Evolutionary conservation across 2,113 vertebrate species (phyloP).

Genomic region (Beaufortia kweichowensis): DNA sequence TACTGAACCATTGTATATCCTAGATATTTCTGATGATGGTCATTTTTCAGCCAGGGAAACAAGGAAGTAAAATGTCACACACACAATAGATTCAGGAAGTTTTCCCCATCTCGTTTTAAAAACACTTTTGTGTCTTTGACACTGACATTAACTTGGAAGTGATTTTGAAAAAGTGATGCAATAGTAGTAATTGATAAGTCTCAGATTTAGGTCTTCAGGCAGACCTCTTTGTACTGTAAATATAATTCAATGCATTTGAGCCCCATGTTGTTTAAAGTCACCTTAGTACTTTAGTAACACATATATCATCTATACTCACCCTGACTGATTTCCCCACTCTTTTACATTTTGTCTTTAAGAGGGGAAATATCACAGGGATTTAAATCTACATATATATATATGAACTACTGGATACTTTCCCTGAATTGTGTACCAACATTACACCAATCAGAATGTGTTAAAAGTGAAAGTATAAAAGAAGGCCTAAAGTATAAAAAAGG

Average conservation of each 20-base stretch:
- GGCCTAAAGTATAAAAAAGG: neutral
- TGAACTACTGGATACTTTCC: neutral
- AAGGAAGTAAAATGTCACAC: neutral
- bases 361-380: neutral
- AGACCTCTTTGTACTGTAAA: slow-evolving; percentile 11
- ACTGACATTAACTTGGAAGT: slow-evolving; percentile 7
- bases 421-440: no score
- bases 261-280: neutral
- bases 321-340: neutral
- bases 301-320: neutral
- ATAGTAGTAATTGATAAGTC: slow-evolving; percentile 15
- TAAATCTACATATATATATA: neutral
- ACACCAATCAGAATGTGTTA: neutral
- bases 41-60: neutral
- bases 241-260: neutral
- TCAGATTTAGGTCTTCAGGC: slow-evolving; percentile 21
- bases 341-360: neutral
- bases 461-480: neutral
- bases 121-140: neutral
- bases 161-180: slow-evolving; percentile 10
- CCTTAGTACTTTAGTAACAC: neutral
- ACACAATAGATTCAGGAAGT: slow-evolving; percentile 8
- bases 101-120: neutral
- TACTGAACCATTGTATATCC: no score
- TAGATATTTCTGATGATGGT: neutral